Evolutionary conservation across 2,888 invertebrate genomes (phyloP).

Genomic region (Nesidiocoris tenuis): DNA sequence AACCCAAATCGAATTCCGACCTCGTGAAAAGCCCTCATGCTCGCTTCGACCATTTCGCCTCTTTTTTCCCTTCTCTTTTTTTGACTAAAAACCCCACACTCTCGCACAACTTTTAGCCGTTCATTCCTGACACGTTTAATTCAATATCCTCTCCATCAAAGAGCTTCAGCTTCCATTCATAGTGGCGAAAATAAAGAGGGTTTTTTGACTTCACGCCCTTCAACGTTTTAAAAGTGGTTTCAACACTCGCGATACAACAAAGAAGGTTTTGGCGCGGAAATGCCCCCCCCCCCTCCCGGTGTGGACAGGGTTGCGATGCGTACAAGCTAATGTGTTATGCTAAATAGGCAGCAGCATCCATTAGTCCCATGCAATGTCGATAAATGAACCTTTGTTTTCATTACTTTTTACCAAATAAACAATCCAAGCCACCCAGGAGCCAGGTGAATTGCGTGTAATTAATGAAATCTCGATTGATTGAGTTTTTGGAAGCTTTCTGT

Average conservation of each 20-base stretch:
- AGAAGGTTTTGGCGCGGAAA: not conserved
- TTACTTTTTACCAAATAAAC: no score
- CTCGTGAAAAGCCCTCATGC: not conserved
- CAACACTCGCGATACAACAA: not conserved
- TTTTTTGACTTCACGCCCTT: not conserved
- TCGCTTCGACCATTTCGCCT: not conserved
- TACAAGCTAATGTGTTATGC: not conserved
- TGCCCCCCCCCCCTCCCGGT: no score
- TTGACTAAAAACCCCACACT: not conserved
- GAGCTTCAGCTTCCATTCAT: not conserved
- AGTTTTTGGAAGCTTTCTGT: no score
- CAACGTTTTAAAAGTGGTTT: not conserved
- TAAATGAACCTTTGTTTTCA: no score
- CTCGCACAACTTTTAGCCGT: not conserved
- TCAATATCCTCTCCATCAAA: slow-evolving; percentile 22
- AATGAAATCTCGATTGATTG: no score
- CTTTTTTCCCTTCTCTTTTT: not conserved
- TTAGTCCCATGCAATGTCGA: no score
- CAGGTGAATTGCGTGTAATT: no score
- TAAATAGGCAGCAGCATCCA: not conserved
- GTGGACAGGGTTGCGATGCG: no score
- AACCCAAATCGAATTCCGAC: slow-evolving; percentile 22
- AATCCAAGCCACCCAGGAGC: no score
- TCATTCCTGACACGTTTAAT: slow-evolving; percentile 25
- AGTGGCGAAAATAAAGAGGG: not conserved